Evolutionary conservation across 2,888 invertebrate species (phyloP).

Genomic region (Agonopterix subpropinquella): DNA sequence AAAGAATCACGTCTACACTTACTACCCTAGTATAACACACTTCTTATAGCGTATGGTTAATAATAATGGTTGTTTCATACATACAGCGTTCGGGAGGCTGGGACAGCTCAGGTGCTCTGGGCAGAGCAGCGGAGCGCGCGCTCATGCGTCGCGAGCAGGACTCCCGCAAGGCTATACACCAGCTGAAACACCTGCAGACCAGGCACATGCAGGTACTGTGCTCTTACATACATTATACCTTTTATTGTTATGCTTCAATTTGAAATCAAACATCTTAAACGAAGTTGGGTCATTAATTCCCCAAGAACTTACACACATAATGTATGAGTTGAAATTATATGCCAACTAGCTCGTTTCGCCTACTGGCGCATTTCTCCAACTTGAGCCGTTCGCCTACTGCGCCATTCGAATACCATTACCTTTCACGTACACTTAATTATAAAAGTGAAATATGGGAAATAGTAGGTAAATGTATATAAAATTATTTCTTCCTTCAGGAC

Average conservation of each 20-base stretch:
- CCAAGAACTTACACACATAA: no score
- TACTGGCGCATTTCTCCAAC: no score
- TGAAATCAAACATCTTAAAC: no score
- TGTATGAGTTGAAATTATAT: no score
- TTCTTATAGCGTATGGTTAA: constrained; percentile 21
- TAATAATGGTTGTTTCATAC: constrained; percentile 1
- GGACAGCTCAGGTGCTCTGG: constrained; percentile 47
- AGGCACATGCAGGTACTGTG: constrained; percentile 56
- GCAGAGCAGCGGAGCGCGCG: constrained; percentile 59
- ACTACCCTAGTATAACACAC: no score
- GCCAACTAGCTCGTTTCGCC: no score
- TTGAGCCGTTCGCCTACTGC: no score
- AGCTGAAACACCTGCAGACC: constrained; percentile 58
- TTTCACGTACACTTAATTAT: neutral
- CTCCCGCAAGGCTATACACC: constrained; percentile 65
- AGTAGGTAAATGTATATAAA: neutral
- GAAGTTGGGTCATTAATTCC: no score
- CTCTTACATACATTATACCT: no score
- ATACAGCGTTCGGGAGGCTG: constrained; percentile 43
- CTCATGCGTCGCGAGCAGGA: constrained; percentile 61
- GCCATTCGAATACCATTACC: neutral
- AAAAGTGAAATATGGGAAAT: neutral
- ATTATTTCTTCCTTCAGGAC: constrained; percentile 36
- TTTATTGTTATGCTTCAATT: no score
- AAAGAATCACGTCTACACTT: no score